These are phyloP conservation scores for Mareca penelope DNA, from an alignment of 2,797 vertebrate genomes.

Conservation along the genomic window DNA sequence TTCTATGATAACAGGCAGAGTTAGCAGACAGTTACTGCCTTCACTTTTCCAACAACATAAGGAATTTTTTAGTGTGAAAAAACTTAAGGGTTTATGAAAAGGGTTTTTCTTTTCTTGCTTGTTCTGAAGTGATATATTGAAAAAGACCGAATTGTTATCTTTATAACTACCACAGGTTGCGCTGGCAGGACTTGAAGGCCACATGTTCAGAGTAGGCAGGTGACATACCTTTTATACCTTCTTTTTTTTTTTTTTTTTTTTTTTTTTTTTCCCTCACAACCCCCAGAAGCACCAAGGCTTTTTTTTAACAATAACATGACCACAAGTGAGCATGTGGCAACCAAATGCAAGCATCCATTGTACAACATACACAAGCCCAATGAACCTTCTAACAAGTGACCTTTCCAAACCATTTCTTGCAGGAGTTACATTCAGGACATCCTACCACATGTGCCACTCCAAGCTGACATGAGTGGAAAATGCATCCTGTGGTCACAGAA, in stretches of 20 bases:
- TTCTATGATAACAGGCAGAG: background rate
- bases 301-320: background rate
- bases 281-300: background rate
- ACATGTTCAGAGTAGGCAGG: fast-evolving
- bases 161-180: background rate
- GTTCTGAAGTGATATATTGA: background rate
- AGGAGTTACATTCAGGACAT: background rate
- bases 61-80: background rate
- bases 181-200: background rate
- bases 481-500: too few species aligned
- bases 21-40: background rate
- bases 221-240: background rate
- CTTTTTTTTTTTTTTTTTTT: background rate
- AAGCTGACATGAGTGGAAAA: background rate
- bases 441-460: background rate
- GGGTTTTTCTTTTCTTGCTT: background rate
- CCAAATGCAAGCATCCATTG: background rate
- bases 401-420: background rate
- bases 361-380: background rate
- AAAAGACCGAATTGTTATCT: background rate
- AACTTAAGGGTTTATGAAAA: background rate
- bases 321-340: background rate
- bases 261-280: too few species aligned
- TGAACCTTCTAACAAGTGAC: background rate
- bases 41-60: background rate